These are phyloP conservation scores for Trichonephila inaurata DNA, from an alignment of 1,140 invertebrate genomes.

Conservation along the genomic window DNA sequence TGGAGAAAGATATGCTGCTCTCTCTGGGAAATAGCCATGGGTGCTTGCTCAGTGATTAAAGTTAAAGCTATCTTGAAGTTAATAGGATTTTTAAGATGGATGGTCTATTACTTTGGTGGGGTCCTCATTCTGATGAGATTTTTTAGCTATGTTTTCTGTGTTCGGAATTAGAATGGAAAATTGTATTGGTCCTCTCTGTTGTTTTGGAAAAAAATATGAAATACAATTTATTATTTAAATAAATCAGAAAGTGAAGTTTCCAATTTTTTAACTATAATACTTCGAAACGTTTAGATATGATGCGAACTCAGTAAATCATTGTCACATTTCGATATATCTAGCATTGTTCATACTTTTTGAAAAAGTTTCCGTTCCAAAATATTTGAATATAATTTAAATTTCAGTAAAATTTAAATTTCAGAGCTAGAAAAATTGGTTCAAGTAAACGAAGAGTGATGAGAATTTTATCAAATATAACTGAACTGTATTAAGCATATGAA, in stretches of 20 bases:
- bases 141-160: neutral
- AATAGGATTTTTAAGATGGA: slow-evolving; percentile 61
- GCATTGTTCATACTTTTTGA: too few relatives aligned
- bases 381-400: too few relatives aligned
- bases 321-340: neutral
- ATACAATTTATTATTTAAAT: neutral
- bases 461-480: too few relatives aligned
- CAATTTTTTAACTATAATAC: neutral
- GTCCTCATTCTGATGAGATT: neutral
- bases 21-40: neutral
- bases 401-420: too few relatives aligned
- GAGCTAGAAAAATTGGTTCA: too few relatives aligned
- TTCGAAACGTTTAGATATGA: neutral
- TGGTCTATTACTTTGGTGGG: neutral
- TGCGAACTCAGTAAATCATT: neutral
- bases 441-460: too few relatives aligned
- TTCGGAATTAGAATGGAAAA: neutral
- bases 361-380: too few relatives aligned
- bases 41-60: slow-evolving; percentile 42
- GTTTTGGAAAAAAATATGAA: too few relatives aligned
- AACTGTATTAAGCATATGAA: too few relatives aligned
- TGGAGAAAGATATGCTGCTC: slow-evolving; percentile 36
- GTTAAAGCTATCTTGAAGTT: slow-evolving; percentile 50
- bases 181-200: neutral
- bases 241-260: neutral